phyloP scores from a whole-genome alignment of 2,113 vertebrate species.

The Atrichornis clamosus region DNA sequence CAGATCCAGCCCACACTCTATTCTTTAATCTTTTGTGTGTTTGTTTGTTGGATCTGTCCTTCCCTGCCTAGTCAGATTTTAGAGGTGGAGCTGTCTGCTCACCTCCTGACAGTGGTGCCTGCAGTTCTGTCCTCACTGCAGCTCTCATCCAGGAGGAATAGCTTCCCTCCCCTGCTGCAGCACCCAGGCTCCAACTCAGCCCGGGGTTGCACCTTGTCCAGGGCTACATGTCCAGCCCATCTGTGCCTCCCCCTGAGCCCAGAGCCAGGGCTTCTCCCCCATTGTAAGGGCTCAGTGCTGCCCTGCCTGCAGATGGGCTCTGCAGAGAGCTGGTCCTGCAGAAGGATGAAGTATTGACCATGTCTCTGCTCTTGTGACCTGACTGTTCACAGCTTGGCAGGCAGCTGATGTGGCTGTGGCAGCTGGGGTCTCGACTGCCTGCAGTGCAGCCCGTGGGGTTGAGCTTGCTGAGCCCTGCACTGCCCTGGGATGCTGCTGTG shows the following conservation, averaged over 20 bases:
- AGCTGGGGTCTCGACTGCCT: not conserved
- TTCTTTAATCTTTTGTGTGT: not conserved
- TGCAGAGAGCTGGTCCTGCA: not conserved
- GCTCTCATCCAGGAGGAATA: not conserved
- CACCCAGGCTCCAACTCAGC: not conserved
- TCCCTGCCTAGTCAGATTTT: not conserved
- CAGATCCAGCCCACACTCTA: not conserved
- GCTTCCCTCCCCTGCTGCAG: not conserved
- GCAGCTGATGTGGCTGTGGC: not conserved
- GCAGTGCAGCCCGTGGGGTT: fast-evolving
- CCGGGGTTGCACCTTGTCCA: not conserved
- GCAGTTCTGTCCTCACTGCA: not conserved
- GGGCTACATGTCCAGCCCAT: not conserved
- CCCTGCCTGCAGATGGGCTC: not conserved
- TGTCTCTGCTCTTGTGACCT: not conserved
- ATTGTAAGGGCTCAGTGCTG: not conserved
- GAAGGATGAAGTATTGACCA: not conserved
- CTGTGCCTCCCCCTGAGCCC: fast-evolving
- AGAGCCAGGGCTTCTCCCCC: not conserved
- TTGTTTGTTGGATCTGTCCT: not conserved
- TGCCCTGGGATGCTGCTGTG: not conserved
- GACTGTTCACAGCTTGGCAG: not conserved
- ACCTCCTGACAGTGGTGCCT: not conserved
- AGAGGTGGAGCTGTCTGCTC: not conserved
- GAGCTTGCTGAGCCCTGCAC: not conserved